Evolutionary conservation across 30 jellyfish, hydroid and myxozoan species (phyloP).

Genomic region (Aurelia sp.): DNA sequence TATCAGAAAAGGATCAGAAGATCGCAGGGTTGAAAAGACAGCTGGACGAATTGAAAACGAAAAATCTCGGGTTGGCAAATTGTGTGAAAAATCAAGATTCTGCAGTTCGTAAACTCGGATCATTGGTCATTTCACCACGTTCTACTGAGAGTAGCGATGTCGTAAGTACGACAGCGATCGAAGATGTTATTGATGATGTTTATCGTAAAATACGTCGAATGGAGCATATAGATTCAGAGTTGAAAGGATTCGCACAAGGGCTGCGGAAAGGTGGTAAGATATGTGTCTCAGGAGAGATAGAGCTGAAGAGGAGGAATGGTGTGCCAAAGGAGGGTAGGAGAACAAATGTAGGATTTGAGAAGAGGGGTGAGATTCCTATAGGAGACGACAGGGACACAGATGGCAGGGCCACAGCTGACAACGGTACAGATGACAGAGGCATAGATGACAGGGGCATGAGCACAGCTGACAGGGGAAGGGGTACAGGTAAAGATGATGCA

Average conservation of each 20-base stretch:
- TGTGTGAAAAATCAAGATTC: slow-evolving; percentile 70
- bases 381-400: not conserved
- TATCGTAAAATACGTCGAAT: slow-evolving; percentile 33
- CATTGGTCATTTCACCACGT: slow-evolving; percentile 57
- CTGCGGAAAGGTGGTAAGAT: slow-evolving; percentile 4
- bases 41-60: slow-evolving; percentile 33
- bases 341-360: not conserved
- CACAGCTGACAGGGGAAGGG: not conserved
- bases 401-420: too few species aligned
- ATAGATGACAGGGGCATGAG: not conserved
- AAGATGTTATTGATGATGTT: slow-evolving; percentile 60
- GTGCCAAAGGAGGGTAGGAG: not conserved
- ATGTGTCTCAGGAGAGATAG: slow-evolving; percentile 22
- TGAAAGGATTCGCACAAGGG: slow-evolving; percentile 8
- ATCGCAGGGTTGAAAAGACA: slow-evolving; percentile 51
- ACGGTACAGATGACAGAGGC: too few species aligned
- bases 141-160: slow-evolving; percentile 37
- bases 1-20: slow-evolving; percentile 54
- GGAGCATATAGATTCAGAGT: slow-evolving; percentile 21
- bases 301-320: slow-evolving; percentile 1
- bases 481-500: not conserved
- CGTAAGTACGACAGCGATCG: slow-evolving; percentile 23
- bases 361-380: not conserved
- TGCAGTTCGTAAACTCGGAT: slow-evolving; percentile 66
- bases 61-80: slow-evolving; percentile 41